Evolutionary conservation across 1,140 invertebrate species (phyloP).

Genomic region (Drosophila sturtevanti): DNA sequence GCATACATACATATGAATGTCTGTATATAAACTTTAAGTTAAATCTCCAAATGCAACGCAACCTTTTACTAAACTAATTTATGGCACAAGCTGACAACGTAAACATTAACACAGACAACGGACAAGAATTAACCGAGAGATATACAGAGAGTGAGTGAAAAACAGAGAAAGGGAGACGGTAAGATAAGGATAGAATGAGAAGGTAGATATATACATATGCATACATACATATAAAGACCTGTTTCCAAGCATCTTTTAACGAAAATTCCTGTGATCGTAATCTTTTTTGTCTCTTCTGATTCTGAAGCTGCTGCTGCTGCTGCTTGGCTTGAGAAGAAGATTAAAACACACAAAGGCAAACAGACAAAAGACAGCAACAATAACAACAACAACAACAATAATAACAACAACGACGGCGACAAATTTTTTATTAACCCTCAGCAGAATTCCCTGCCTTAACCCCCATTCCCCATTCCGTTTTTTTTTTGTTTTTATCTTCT

Average conservation of each 20-base stretch:
- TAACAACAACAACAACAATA: constrained; percentile 43
- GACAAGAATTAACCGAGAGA: constrained; percentile 19
- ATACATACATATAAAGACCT: constrained; percentile 57
- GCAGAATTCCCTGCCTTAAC: constrained; percentile 29
- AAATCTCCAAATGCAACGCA: constrained; percentile 70
- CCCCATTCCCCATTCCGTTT: constrained; percentile 10
- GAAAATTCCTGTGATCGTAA: constrained; percentile 81
- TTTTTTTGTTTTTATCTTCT: constrained; percentile 4
- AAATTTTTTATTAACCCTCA: constrained; percentile 78
- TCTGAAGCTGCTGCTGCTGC: constrained; percentile 26
- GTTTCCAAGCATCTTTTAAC: constrained; percentile 75
- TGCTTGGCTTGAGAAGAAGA: constrained; percentile 64
- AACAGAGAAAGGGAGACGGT: background rate
- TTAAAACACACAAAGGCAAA: constrained; percentile 67
- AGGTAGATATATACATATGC: constrained; percentile 1
- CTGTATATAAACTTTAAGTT: constrained; percentile 7
- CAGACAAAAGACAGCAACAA: constrained; percentile 25
- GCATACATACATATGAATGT: background rate
- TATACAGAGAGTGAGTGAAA: background rate
- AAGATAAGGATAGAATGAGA: background rate
- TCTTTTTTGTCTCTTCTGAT: constrained; percentile 78
- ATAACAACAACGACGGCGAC: constrained; percentile 73
- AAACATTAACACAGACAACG: constrained; percentile 74
- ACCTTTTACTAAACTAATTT: constrained; percentile 82
- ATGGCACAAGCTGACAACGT: constrained; percentile 82